A percentile compares a stretch with the other conserved stretches of the same genome.
phyloP scores from a whole-genome alignment of 2,888 invertebrate genomes.

The Monochamus alternatus region DNA sequence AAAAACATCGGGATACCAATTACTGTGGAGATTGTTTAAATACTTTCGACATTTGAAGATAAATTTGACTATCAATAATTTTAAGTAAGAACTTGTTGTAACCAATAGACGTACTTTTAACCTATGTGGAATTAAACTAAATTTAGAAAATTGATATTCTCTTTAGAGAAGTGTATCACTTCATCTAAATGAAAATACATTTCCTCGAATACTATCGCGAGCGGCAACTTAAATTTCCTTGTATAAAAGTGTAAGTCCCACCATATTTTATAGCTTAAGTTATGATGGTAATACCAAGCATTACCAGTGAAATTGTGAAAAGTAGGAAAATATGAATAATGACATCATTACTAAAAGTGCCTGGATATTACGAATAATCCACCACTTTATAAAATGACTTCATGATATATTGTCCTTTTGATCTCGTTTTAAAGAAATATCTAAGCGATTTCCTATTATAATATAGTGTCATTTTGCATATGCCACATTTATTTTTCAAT shows the following conservation, averaged over 20 bases:
- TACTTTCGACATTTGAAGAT: too few relatives aligned
- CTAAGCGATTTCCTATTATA: slow-evolving; percentile 37
- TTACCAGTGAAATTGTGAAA: slow-evolving; percentile 40
- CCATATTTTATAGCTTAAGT: slow-evolving; percentile 35
- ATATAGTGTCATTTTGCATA: slow-evolving; percentile 29
- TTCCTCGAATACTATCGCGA: neutral
- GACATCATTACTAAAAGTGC: slow-evolving; percentile 61
- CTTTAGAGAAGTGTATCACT: neutral
- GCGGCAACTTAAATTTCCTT: slow-evolving; percentile 14
- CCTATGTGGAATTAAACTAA: neutral
- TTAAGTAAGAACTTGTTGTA: too few relatives aligned
- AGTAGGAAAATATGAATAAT: slow-evolving; percentile 58
- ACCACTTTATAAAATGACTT: slow-evolving; percentile 63
- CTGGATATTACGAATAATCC: slow-evolving; percentile 62
- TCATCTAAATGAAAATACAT: neutral
- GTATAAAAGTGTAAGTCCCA: slow-evolving; percentile 23
- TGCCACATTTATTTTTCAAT: slow-evolving; percentile 24
- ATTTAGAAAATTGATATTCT: neutral
- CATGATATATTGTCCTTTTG: slow-evolving; percentile 61
- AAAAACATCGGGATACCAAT: too few relatives aligned
- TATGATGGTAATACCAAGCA: slow-evolving; percentile 35
- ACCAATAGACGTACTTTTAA: too few relatives aligned
- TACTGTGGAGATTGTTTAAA: too few relatives aligned
- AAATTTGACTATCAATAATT: too few relatives aligned
- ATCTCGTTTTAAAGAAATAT: slow-evolving; percentile 48